phyloP scores from a whole-genome alignment of 2,113 vertebrate species.

The Monarcha castaneiventris region DNA sequence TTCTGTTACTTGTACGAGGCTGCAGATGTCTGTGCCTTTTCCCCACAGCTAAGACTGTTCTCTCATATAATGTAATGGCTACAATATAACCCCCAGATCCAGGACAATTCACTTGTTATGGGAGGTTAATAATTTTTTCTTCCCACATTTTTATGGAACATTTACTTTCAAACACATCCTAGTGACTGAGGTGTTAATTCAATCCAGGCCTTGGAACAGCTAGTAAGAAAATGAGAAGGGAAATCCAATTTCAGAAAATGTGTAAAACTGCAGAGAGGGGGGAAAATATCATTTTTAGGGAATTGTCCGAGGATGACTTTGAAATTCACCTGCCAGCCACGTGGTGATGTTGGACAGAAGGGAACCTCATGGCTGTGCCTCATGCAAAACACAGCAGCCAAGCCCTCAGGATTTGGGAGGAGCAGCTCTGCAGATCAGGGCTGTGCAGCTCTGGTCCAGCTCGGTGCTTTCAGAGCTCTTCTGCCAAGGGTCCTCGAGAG shows the following conservation, averaged over 20 bases:
- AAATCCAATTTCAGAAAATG: conserved; percentile 29
- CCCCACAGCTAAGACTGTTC: conserved; percentile 51
- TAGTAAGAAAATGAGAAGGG: conserved; percentile 7
- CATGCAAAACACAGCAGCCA: accelerated
- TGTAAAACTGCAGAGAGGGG: not conserved
- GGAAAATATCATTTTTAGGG: not conserved
- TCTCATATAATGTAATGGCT: conserved; percentile 21
- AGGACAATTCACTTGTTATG: conserved; percentile 38
- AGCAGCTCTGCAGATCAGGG: not conserved
- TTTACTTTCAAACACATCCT: conserved; percentile 54
- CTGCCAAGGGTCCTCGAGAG: not conserved
- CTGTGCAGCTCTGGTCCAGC: not conserved
- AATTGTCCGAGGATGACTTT: not conserved
- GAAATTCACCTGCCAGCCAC: not conserved
- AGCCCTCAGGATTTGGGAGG: not conserved
- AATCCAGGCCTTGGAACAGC: not conserved
- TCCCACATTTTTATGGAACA: conserved; percentile 40
- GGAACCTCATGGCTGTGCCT: not conserved
- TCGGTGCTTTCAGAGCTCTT: not conserved
- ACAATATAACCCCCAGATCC: conserved; percentile 1
- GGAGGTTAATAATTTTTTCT: conserved; percentile 41
- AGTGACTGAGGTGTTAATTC: not conserved
- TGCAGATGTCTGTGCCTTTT: conserved; percentile 59
- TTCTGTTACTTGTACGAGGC: conserved; percentile 17
- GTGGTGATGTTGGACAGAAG: not conserved